A percentile compares a stretch with the other conserved stretches of the same genome.
These are phyloP conservation scores for Monopis laevigella DNA, from an alignment of 2,888 invertebrate species.

Conservation along the genomic window DNA sequence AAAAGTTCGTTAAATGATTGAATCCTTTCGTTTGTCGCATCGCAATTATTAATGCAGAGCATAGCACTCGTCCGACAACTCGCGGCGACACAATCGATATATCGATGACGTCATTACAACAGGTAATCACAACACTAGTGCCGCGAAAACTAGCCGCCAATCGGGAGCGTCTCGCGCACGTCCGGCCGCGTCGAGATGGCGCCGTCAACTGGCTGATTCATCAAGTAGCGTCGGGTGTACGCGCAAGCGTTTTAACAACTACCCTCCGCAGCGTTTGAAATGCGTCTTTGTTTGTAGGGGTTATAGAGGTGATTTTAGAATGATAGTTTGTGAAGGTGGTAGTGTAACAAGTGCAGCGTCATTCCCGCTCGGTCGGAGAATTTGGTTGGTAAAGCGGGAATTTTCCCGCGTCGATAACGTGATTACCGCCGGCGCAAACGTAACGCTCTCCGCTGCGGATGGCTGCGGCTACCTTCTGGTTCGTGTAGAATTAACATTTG, in stretches of 20 bases:
- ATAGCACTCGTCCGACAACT: too few species aligned
- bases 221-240: neutral
- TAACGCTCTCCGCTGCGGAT: too few species aligned
- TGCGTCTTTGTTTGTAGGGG: too few species aligned
- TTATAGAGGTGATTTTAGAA: too few species aligned
- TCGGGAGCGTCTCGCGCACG: conserved; percentile 21
- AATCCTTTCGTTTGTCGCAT: too few species aligned
- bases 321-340: too few species aligned
- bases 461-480: too few species aligned
- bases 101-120: conserved; percentile 13
- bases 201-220: neutral
- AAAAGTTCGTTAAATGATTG: too few species aligned
- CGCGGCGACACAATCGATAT: conserved; percentile 17
- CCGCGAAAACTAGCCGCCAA: conserved; percentile 11
- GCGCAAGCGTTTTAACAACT: neutral
- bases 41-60: too few species aligned
- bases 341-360: conserved; percentile 62
- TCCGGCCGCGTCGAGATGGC: conserved; percentile 10
- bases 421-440: too few species aligned
- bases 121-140: conserved; percentile 32
- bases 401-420: conserved; percentile 44
- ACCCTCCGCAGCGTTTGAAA: neutral
- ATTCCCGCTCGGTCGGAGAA: conserved; percentile 59
- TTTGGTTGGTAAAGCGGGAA: conserved; percentile 60
- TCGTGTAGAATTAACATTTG: too few species aligned